Base-by-base conservation (phyloP, 2,888 invertebrate genomes). In the Lepidochitona cinerea region DNA sequence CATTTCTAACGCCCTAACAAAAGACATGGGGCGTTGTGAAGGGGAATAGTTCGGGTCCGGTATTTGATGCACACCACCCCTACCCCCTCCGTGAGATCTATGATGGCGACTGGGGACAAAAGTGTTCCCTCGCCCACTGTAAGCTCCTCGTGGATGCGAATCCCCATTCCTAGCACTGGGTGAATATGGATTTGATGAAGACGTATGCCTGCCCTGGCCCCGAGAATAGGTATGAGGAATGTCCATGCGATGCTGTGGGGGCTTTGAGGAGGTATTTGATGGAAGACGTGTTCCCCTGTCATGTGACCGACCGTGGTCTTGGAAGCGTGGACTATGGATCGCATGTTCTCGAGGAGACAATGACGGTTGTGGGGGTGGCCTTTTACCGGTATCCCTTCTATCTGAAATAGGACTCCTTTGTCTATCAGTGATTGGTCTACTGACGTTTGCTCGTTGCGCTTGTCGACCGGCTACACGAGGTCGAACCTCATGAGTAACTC, bases 1-100 rank as follows among this genome's bases (percentile, higher is more conserved):
- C 84, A 90, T 85, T 84, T 90, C 90, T 65, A 91, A 78, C 18
- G 91, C 91, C 70, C 88, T 88, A 29, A 90, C 89, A 80, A 91
- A 90, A 36, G 90, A 89, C 84, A 90, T 84, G 2, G 91, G 90
- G 70, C 90, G 79, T 23, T 65, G 41, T 18, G 66, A 33, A 29
- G 35, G 66, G 9, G 66, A 66, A 35, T 66, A 35, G 37, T 32
- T 59, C 1, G 36, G 59, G 29, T 59, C 59, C 29, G 59, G 59
- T 3, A 32, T 23, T 23, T 4, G 4, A 14, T 4, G 26, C 4
- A 14, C 12, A 26, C 59, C 59, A 4, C 18, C 29, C 2, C 59
- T 1, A 4, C 29, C 29, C 12, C 29, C 4, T 23, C 4, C 4
- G 12, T 32, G 59, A 4, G 5, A 1, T 29, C 29, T 29, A 14